phyloP scores from a whole-genome alignment of 2,888 invertebrate species.

The Osmoderma eremita region DNA sequence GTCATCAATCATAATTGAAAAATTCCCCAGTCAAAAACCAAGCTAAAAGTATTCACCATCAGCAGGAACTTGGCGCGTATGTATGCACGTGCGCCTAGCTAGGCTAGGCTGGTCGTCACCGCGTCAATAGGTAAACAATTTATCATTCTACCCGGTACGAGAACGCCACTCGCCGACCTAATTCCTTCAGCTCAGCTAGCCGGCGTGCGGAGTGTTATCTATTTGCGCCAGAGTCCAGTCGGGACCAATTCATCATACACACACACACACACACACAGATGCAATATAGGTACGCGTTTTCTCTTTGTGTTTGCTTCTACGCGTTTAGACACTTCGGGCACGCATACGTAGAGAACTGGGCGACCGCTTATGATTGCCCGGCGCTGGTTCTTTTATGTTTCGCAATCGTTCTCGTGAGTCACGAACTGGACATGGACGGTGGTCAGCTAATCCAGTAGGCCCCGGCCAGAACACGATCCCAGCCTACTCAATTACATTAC shows the following conservation, averaged over 20 bases:
- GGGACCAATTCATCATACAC: conserved; percentile 14
- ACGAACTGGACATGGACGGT: conserved; percentile 48
- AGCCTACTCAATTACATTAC: conserved; percentile 50
- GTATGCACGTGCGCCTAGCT: not conserved
- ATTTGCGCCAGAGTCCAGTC: conserved; percentile 7
- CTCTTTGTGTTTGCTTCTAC: no score
- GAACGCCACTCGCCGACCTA: conserved; percentile 14
- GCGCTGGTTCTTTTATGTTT: conserved; percentile 35
- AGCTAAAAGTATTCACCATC: no score
- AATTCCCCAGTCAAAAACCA: no score
- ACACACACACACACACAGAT: conserved; percentile 11
- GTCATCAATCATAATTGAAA: no score
- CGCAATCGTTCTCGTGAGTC: conserved; percentile 49
- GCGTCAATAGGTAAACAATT: conserved; percentile 15
- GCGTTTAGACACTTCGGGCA: not conserved
- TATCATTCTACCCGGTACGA: conserved; percentile 7
- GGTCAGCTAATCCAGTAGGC: conserved; percentile 56
- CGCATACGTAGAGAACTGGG: no score
- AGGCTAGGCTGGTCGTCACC: not conserved
- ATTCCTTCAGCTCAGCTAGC: conserved; percentile 23
- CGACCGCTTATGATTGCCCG: no score
- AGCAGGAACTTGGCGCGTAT: not conserved
- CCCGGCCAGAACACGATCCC: conserved; percentile 48
- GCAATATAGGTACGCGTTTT: no score
- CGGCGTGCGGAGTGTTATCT: conserved; percentile 4